Evolutionary conservation across 2,113 vertebrate genomes (phyloP).

Genomic region (Gambusia holbrooki): DNA sequence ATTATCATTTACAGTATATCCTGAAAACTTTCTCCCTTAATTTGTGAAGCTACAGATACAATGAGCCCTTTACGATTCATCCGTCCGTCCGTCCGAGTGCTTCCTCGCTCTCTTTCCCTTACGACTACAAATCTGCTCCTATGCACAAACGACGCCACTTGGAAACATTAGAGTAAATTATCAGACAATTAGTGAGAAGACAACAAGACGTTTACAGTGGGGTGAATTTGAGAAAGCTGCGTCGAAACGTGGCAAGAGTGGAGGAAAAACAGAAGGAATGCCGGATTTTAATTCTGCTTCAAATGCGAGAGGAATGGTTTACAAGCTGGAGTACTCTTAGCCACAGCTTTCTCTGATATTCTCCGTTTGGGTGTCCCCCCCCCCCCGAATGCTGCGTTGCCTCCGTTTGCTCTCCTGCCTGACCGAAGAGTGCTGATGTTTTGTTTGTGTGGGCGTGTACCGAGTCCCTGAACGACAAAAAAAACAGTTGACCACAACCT

Average conservation of each 20-base stretch:
- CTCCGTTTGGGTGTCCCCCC: conserved; percentile 48
- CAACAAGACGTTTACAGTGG: conserved; percentile 67
- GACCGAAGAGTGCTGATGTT: conserved; percentile 14
- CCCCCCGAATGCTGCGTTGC: conserved; percentile 54
- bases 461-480: conserved; percentile 24
- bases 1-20: conserved; percentile 39
- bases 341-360: conserved; percentile 67
- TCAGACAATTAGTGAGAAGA: conserved; percentile 59
- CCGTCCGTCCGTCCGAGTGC: conserved; percentile 33
- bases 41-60: conserved; percentile 38
- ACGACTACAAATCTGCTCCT: conserved; percentile 55
- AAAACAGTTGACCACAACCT: conserved; percentile 5
- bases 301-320: conserved; percentile 58
- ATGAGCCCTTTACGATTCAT: conserved; percentile 7
- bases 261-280: conserved; percentile 47
- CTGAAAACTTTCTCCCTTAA: conserved; percentile 51
- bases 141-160: conserved; percentile 48
- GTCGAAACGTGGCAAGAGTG: conserved; percentile 47
- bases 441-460: neutral
- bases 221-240: conserved; percentile 65
- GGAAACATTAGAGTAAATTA: conserved; percentile 52
- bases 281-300: conserved; percentile 16
- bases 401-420: conserved; percentile 51
- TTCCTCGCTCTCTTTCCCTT: conserved; percentile 20
- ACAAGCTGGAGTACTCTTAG: conserved; percentile 58